A percentile compares a stretch with the other conserved stretches of the same genome.
These are phyloP conservation scores for Coptodon rendalli DNA, from an alignment of 2,113 vertebrate species.

Conservation along the genomic window DNA sequence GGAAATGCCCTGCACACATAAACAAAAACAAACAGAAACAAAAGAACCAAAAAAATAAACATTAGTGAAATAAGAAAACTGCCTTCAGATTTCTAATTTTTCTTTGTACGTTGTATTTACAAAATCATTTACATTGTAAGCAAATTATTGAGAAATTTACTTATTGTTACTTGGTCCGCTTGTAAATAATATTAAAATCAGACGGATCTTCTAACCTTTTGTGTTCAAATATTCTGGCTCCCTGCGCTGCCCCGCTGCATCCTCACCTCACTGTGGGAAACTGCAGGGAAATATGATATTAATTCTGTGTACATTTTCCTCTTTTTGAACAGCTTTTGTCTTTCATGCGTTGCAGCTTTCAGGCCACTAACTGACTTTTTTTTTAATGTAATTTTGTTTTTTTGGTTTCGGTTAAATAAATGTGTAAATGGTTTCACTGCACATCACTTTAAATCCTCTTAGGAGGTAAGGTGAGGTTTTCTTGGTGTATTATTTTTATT, in stretches of 20 bases:
- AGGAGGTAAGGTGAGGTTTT: not conserved
- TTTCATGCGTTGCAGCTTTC: too few species aligned
- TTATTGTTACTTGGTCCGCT: not conserved
- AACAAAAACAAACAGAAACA: not conserved
- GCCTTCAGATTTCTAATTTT: not conserved
- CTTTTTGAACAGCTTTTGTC: not conserved
- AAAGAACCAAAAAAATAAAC: fast-evolving
- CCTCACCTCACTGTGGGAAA: not conserved
- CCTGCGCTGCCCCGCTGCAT: not conserved
- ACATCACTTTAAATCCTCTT: not conserved
- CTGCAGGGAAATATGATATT: not conserved
- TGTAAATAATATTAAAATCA: not conserved
- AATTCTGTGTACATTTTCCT: fast-evolving
- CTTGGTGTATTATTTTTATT: not conserved
- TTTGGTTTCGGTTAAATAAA: not conserved
- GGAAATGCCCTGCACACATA: not conserved
- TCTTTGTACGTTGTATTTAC: not conserved
- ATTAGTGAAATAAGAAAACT: not conserved
- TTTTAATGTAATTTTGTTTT: not conserved
- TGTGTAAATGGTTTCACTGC: not conserved
- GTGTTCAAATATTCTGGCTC: not conserved
- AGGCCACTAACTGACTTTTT: not conserved
- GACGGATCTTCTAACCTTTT: not conserved
- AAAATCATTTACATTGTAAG: not conserved
- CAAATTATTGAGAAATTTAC: not conserved